These are phyloP conservation scores for Parnassius mnemosyne DNA, from an alignment of 2,888 invertebrate species.

Conservation along the genomic window DNA sequence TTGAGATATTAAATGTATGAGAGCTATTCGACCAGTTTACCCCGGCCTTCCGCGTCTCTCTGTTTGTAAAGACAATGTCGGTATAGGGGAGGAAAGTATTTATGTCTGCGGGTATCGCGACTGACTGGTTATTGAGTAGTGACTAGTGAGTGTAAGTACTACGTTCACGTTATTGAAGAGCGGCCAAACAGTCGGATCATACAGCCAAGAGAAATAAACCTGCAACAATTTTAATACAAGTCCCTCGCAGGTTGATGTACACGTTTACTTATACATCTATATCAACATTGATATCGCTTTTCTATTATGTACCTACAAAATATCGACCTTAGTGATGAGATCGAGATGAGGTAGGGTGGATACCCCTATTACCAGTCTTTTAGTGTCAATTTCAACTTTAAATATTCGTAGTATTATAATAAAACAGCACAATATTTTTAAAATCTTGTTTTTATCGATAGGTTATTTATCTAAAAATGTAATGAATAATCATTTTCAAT, in stretches of 20 bases:
- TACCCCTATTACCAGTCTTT: too few relatives aligned
- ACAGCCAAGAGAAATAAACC: slow-evolving; percentile 40
- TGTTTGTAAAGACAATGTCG: slow-evolving; percentile 2
- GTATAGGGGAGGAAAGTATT: slow-evolving; percentile 1
- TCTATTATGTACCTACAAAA: too few relatives aligned
- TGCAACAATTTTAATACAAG: slow-evolving; percentile 31
- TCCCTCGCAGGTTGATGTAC: slow-evolving; percentile 14
- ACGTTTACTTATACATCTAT: neutral
- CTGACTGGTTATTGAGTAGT: slow-evolving; percentile 9
- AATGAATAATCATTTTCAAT: too few relatives aligned
- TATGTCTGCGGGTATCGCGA: slow-evolving; percentile 2
- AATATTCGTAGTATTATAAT: too few relatives aligned
- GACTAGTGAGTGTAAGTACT: slow-evolving; percentile 6
- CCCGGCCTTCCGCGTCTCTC: slow-evolving; percentile 1
- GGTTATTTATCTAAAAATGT: too few relatives aligned
- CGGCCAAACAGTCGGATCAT: slow-evolving; percentile 37
- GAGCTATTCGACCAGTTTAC: slow-evolving; percentile 13
- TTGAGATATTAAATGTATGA: slow-evolving; percentile 14
- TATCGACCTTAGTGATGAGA: too few relatives aligned
- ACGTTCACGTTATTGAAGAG: slow-evolving; percentile 35
- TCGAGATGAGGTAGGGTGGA: too few relatives aligned
- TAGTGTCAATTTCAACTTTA: too few relatives aligned
- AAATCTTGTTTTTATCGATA: too few relatives aligned
- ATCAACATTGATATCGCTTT: too few relatives aligned
- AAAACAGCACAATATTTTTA: too few relatives aligned